Evolutionary conservation across 2,113 vertebrate species (phyloP), one percentile per base, ranked within the genome.

Genomic region (Ovis canadensis): DNA sequence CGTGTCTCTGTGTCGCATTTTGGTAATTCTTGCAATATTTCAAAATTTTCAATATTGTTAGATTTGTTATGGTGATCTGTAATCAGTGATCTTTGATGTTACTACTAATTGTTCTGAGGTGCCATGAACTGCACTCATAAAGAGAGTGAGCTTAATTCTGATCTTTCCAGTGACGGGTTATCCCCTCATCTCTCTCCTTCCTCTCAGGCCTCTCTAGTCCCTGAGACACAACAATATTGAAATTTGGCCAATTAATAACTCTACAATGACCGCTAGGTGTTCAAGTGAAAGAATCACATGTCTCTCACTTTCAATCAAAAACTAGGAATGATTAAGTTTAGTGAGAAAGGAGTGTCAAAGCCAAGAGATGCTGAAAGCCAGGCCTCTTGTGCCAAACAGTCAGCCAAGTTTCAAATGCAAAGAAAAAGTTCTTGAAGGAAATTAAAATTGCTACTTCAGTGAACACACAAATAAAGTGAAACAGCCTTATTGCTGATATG

Each of bases 381-480:
- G 80, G 19, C 33, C 33, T 83, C 33, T 54, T 5, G 50, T 50
- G 8, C 52, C 12, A 14, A n/a, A 81, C 48, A 83, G 48, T n/a
- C n/a, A 82, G 52, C 52, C 52, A 83, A 54, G 52, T 36, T 55
- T n/a, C n/a, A 54, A 36, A 36, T 55, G 81, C 52, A 40, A 83
- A 83, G 81, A 27, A 55, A 83, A 55, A 55, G 52, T 83, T 83
- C 81, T 27, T 36, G 81, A 83, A 83, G 81, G 81, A 55, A 83
- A 55, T 83, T 55, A 36, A 55, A 83, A 83, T 54, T 55, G 52
- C 52, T 55, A 83, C 81, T 40, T 36, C 50, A 36, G 81, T 83
- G 81, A 83, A 55, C 52, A 55, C 52, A 83, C 2, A 12, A 83
- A 83, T 55, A 55, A 83, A 55, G n/a, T 55, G 81, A 55, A 55